phyloP scores from a whole-genome alignment of 2,888 invertebrate species.

The Drosophila cracens region DNA sequence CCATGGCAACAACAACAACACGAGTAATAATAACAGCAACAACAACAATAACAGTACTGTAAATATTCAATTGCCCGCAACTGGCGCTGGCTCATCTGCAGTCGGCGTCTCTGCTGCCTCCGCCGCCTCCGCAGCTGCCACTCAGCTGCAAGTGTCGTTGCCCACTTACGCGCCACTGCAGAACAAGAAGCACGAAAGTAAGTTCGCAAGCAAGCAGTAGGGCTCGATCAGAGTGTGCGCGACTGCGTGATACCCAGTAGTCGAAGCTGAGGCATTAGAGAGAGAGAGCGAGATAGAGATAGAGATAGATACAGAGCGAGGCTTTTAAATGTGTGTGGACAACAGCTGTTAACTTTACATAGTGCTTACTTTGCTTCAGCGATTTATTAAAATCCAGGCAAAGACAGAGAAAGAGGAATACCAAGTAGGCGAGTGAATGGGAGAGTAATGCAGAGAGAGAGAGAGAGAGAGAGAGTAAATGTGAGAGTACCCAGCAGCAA shows the following conservation, averaged over 20 bases:
- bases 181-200: slow-evolving; percentile 74
- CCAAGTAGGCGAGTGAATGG: not conserved
- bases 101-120: not conserved
- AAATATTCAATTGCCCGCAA: slow-evolving; percentile 35
- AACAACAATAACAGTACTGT: slow-evolving; percentile 30
- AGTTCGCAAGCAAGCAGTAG: slow-evolving; percentile 39
- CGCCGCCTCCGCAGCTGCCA: slow-evolving; percentile 24
- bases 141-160: slow-evolving; percentile 47
- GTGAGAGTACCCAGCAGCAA: not conserved
- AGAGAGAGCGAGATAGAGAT: not conserved
- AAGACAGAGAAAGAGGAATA: not conserved
- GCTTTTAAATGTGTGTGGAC: not conserved
- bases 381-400: not conserved
- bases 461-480: no score
- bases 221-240: not conserved
- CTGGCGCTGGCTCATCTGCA: slow-evolving; percentile 21
- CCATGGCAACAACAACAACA: slow-evolving; percentile 62
- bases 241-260: not conserved
- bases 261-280: not conserved
- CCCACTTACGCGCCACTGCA: slow-evolving; percentile 58
- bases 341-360: not conserved
- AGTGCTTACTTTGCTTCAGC: not conserved
- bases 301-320: not conserved
- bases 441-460: not conserved
- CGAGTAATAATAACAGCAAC: slow-evolving; percentile 29